phyloP scores from a whole-genome alignment of 2,113 vertebrate species.

The Leptosomus discolor region DNA sequence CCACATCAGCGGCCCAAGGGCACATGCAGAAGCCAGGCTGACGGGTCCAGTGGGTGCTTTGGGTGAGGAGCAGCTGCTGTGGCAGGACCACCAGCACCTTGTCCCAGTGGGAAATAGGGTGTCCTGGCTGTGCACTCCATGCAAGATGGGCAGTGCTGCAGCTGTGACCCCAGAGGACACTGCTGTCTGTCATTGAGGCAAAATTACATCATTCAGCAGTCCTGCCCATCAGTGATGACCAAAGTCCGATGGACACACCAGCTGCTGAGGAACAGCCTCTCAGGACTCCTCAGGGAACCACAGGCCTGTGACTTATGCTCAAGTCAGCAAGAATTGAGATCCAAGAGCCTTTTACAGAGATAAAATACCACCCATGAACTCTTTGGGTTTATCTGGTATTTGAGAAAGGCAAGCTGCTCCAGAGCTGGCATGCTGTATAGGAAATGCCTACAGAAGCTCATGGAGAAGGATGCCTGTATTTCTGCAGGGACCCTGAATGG shows the following conservation, averaged over 20 bases:
- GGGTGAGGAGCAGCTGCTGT: not conserved
- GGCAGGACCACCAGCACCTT: not conserved
- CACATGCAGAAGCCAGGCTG: fast-evolving
- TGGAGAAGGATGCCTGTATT: not conserved
- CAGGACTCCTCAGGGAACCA: not conserved
- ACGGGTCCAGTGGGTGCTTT: fast-evolving
- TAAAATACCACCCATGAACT: not conserved
- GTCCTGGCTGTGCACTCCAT: not conserved
- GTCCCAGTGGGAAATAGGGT: not conserved
- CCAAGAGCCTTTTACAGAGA: not conserved
- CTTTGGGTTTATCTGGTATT: not conserved
- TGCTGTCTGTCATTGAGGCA: not conserved
- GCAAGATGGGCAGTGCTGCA: not conserved
- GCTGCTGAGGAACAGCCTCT: not conserved
- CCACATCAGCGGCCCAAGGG: fast-evolving
- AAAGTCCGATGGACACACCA: not conserved
- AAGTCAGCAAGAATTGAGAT: not conserved
- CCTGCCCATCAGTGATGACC: not conserved
- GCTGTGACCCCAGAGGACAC: not conserved
- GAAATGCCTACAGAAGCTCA: not conserved
- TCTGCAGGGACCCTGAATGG: not conserved
- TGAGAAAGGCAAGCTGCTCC: not conserved
- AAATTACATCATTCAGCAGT: not conserved
- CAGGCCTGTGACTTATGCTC: fast-evolving
- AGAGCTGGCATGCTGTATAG: not conserved